Conservation (phyloP, 2,888 invertebrate genomes). For the Leptinotarsa peninsularis region DNA sequence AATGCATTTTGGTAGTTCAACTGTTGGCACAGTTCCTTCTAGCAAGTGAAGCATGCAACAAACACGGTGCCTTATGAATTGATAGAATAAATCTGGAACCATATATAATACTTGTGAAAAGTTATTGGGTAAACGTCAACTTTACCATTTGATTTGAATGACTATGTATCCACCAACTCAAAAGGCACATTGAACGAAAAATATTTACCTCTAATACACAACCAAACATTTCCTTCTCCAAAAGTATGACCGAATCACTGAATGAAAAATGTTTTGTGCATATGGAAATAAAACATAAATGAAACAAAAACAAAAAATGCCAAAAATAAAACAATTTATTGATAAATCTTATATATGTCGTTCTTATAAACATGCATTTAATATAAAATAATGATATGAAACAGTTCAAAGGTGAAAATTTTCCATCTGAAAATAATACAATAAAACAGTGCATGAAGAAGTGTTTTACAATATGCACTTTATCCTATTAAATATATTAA, state of each 20-base stretch:
- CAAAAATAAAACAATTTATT: conserved; percentile 58
- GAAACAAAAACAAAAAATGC: conserved; percentile 53
- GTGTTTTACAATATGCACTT: conserved; percentile 29
- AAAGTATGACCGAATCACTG: neutral
- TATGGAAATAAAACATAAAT: conserved; percentile 64
- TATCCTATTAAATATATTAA: conserved; percentile 15
- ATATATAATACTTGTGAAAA: neutral
- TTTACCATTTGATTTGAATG: conserved; percentile 58
- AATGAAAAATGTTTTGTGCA: conserved; percentile 1
- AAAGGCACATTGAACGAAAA: conserved; percentile 55
- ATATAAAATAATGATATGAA: conserved; percentile 42
- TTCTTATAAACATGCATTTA: conserved; percentile 49
- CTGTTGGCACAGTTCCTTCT: neutral
- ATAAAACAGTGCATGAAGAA: conserved; percentile 38
- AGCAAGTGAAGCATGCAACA: conserved; percentile 11
- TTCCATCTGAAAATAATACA: conserved; percentile 33
- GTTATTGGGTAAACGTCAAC: neutral
- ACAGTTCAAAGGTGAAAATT: conserved; percentile 39
- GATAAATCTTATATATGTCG: conserved; percentile 44
- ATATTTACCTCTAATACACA: conserved; percentile 41
- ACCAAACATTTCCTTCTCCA: conserved; percentile 11
- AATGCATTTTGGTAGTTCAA: neutral
- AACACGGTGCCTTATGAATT: conserved; percentile 1
- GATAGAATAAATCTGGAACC: neutral
- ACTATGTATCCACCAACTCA: conserved; percentile 45